Percentiles rank a stretch among this genome's conserved stretches.
These are phyloP conservation scores for Turritopsis rubra DNA, from an alignment of 30 jellyfish, hydroid and myxozoan genomes.

Conservation along the genomic window DNA sequence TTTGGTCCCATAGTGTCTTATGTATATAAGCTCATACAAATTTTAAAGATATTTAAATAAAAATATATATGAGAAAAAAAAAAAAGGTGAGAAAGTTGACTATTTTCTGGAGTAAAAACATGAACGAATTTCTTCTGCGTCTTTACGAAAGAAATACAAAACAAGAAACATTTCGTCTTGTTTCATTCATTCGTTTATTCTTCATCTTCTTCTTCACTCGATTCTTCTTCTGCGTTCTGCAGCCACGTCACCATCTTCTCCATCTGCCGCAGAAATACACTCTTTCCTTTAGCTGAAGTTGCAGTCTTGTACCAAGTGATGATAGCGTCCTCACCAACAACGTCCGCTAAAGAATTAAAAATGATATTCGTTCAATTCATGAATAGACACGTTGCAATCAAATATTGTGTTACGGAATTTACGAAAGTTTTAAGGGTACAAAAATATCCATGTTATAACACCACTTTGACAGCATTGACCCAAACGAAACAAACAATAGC, in stretches of 20 bases:
- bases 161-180: no score
- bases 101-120: not conserved
- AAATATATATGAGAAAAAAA: not conserved
- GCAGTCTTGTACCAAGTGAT: conserved; percentile 84
- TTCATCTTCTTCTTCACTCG: conserved; percentile 30
- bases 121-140: not conserved
- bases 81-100: not conserved
- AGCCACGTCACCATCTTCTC: conserved; percentile 95
- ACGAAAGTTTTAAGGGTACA: no score
- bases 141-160: not conserved
- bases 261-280: conserved; percentile 93
- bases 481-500: no score
- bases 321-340: conserved; percentile 89
- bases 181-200: not conserved
- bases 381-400: no score
- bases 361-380: not conserved
- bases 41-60: no score
- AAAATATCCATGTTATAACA: no score
- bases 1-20: not conserved
- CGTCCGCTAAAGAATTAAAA: conserved; percentile 64
- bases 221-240: conserved; percentile 90
- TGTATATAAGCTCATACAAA: not conserved
- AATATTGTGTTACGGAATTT: no score
- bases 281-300: conserved; percentile 81
- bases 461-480: no score